Evolutionary conservation across 1,140 invertebrate genomes (phyloP).

Genomic region (Zaprionus capensis): DNA sequence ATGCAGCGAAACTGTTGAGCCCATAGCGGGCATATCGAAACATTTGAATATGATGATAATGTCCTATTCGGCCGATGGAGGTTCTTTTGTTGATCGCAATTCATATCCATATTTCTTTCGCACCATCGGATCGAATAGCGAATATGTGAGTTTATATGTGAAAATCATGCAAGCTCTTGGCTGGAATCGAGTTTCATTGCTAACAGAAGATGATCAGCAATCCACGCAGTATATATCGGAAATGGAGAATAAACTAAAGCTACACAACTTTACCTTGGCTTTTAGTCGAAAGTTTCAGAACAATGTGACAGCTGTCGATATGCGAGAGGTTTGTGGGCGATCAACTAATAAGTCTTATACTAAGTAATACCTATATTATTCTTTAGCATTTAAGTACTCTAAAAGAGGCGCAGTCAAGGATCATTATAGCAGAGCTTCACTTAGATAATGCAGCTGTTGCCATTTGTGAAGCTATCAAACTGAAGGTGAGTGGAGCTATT

Average conservation of each 20-base stretch:
- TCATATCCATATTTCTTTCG: slow-evolving; percentile 93
- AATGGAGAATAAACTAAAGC: slow-evolving; percentile 87
- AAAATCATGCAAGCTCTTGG: slow-evolving; percentile 85
- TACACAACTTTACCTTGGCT: slow-evolving; percentile 88
- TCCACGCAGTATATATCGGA: slow-evolving; percentile 92
- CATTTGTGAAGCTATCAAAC: slow-evolving; percentile 91
- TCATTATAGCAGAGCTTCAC: slow-evolving; percentile 93
- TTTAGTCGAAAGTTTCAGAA: slow-evolving; percentile 90
- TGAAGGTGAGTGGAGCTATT: slow-evolving; percentile 83
- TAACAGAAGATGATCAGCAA: slow-evolving; percentile 92
- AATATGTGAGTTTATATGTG: slow-evolving; percentile 86
- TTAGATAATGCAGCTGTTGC: slow-evolving; percentile 88
- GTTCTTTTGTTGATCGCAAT: slow-evolving; percentile 88
- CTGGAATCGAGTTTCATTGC: slow-evolving; percentile 89
- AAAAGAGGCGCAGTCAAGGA: slow-evolving; percentile 87
- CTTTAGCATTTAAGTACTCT: slow-evolving; percentile 89
- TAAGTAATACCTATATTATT: slow-evolving; percentile 18
- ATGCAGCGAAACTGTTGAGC: slow-evolving; percentile 93
- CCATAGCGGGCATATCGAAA: slow-evolving; percentile 91
- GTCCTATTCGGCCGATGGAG: slow-evolving; percentile 92
- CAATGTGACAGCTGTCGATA: slow-evolving; percentile 83
- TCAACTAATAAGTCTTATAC: neutral
- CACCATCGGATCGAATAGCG: slow-evolving; percentile 92
- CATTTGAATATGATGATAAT: slow-evolving; percentile 91
- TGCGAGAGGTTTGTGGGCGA: slow-evolving; percentile 84